Evolutionary conservation across 1,140 invertebrate genomes (phyloP).

Genomic region (Euwallacea fornicatus): DNA sequence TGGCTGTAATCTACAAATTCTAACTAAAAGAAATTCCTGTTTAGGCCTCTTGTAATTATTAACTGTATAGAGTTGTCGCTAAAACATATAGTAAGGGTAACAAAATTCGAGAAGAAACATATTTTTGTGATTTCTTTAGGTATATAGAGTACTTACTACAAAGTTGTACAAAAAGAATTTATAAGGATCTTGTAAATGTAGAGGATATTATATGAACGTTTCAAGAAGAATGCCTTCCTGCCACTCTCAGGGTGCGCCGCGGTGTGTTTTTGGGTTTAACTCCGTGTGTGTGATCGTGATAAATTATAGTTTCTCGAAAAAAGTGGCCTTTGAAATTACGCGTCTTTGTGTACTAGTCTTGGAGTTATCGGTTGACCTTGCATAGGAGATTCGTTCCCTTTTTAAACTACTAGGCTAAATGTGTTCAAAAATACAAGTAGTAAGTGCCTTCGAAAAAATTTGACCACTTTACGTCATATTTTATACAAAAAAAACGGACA

Average conservation of each 20-base stretch:
- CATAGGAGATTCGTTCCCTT: constrained; percentile 21
- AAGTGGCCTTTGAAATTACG: constrained; percentile 48
- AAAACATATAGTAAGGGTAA: constrained; percentile 16
- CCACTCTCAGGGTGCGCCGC: constrained; percentile 52
- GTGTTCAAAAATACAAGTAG: constrained; percentile 55
- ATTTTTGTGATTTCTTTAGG: constrained; percentile 56
- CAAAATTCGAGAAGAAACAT: constrained; percentile 43
- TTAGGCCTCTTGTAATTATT: constrained; percentile 22
- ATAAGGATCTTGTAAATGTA: constrained; percentile 55
- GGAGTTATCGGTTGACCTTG: constrained; percentile 19
- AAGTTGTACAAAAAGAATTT: constrained; percentile 56
- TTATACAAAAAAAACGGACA: constrained; percentile 51
- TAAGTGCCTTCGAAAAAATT: constrained; percentile 54
- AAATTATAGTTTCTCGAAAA: constrained; percentile 45
- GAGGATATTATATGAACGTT: constrained; percentile 49
- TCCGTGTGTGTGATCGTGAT: constrained; percentile 39
- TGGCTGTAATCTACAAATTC: constrained; percentile 30
- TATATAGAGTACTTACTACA: constrained; percentile 44
- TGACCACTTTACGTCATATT: constrained; percentile 54
- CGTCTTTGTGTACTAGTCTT: constrained; percentile 38
- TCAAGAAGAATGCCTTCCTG: constrained; percentile 53
- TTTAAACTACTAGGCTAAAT: constrained; percentile 51
- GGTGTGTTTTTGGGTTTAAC: constrained; percentile 45
- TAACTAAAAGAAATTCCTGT: constrained; percentile 13
- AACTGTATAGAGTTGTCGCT: constrained; percentile 29